Conservation (phyloP, 2,888 invertebrate genomes). For the Bellardia pandia region DNA sequence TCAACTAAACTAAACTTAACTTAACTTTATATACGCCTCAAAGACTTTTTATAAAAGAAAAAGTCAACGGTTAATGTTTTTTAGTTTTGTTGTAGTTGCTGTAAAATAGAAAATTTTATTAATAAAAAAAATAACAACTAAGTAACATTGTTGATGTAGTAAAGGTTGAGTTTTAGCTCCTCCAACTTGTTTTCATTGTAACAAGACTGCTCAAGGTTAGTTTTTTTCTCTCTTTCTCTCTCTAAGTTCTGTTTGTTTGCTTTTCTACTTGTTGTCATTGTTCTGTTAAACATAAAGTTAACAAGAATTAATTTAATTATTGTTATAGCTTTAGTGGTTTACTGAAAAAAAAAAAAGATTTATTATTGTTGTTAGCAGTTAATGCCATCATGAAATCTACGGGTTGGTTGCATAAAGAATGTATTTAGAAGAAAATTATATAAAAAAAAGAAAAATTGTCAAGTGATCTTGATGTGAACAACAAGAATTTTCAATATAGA, state of each 20-base stretch:
- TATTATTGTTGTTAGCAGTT: neutral
- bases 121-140: constrained; percentile 23
- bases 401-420: neutral
- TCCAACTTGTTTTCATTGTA: constrained; percentile 57
- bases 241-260: neutral
- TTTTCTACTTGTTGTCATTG: constrained; percentile 53
- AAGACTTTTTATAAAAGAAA: constrained; percentile 64
- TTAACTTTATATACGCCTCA: constrained; percentile 67
- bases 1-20: constrained; percentile 56
- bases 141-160: constrained; percentile 48
- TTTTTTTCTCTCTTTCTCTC: constrained; percentile 11
- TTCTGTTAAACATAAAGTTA: constrained; percentile 31
- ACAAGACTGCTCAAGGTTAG: constrained; percentile 71
- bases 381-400: neutral
- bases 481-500: no score
- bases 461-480: neutral
- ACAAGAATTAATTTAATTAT: constrained; percentile 65
- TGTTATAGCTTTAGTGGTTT: constrained; percentile 65
- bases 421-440: neutral
- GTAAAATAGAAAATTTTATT: constrained; percentile 30
- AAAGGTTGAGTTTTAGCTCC: constrained; percentile 60
- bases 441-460: neutral
- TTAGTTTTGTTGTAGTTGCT: constrained; percentile 34
- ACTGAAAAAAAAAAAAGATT: constrained; percentile 6
- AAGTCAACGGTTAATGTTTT: constrained; percentile 66